Base-by-base conservation (phyloP, 2,888 invertebrate species). In the Clepsis dumicolana region DNA sequence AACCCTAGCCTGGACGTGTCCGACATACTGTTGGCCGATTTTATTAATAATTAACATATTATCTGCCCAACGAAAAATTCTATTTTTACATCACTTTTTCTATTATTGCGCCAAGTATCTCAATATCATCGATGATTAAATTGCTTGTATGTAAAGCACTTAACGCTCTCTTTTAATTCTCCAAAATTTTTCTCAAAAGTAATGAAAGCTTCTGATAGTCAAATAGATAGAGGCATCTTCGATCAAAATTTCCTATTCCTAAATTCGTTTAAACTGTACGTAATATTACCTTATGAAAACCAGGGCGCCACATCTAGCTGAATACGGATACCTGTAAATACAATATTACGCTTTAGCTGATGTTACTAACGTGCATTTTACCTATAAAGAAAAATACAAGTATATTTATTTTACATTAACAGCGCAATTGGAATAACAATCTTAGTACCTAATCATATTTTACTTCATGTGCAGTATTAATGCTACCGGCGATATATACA, bases 271-370 rank as follows among this genome's bases (percentile, higher is more conserved):
- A 32, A 53, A 61, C 18, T 18, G 41, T 27, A 24, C 4, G 69
- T 53, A 29, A 73, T 74, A 81, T 82, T 81, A 88, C 88, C 90
- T 85, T 80, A 67, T 73, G 72, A 73, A 71, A 70, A 72, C 73
- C 70, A 69, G 71, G 62, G 54, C 64, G 62, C 60, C 71, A 25
- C 59, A 70, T 81, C 87, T 91, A 93, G 80, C 90, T 91, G 86
- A 86, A 89, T 74, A 91, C 92, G 57, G 89, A 86, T 65, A 93
- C 91, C 92, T 93, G 92, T 79, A 80, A 89, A 89, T 77, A 88
- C 76, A 87, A 86, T 73, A 50, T 10, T 63, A 41, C 25, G 57
- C 16, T 56, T 66, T 67, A 67, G 67, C 56, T 5, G n/a, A 10
- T 63, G 35, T 57, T 18, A 21, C 35, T 35, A 29, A 18, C 25